Conservation (phyloP, 2,888 invertebrate species). For the Saturnia japonica region DNA sequence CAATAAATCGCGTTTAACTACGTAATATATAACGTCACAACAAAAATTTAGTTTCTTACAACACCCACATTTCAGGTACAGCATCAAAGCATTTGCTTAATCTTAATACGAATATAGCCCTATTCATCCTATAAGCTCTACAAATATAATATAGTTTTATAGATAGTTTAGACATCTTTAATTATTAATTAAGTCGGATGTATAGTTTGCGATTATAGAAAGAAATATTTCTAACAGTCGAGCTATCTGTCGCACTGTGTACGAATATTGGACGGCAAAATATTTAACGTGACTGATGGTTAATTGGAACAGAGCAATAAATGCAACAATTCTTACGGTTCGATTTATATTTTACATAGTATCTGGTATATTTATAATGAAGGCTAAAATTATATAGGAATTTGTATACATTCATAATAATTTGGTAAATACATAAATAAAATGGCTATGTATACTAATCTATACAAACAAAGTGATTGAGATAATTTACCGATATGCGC, state of each 20-base stretch:
- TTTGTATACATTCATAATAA: too few species aligned
- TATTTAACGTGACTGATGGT: slow-evolving; percentile 47
- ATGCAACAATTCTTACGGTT: neutral
- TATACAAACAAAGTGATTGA: too few species aligned
- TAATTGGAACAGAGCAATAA: neutral
- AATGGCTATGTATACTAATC: too few species aligned
- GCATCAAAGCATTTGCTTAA: slow-evolving; percentile 36
- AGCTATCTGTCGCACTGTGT: slow-evolving; percentile 53
- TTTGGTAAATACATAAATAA: too few species aligned
- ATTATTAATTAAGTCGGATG: slow-evolving; percentile 45
- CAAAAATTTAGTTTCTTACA: neutral
- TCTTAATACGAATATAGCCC: slow-evolving; percentile 59
- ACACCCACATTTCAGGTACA: slow-evolving; percentile 25
- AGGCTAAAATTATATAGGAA: too few species aligned
- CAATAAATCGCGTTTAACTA: neutral
- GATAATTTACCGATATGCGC: too few species aligned
- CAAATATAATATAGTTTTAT: slow-evolving; percentile 78
- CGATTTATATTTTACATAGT: neutral
- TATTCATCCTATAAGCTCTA: slow-evolving; percentile 80
- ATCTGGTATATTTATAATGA: too few species aligned
- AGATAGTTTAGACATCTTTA: slow-evolving; percentile 63
- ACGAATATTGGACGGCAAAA: slow-evolving; percentile 78
- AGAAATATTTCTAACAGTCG: slow-evolving; percentile 64
- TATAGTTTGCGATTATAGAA: slow-evolving; percentile 66
- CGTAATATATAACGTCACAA: neutral